phyloP scores from a whole-genome alignment of 2,888 invertebrate species.

The Calameuta pallipes region DNA sequence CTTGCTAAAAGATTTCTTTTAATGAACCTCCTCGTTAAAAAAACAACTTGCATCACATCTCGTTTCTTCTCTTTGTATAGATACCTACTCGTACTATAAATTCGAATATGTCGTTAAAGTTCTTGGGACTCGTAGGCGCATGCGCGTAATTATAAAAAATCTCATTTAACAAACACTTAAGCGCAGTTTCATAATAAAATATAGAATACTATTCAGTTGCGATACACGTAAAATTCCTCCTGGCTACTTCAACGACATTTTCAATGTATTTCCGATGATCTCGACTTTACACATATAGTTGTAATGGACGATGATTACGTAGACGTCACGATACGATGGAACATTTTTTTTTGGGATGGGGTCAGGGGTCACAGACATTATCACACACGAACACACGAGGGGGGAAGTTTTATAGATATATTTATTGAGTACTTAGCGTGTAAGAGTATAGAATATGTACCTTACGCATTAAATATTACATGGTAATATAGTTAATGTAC shows the following conservation, averaged over 20 bases:
- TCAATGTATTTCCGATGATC: not conserved
- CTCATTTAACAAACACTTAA: too few species aligned
- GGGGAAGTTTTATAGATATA: slow-evolving; percentile 65
- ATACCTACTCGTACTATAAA: not conserved
- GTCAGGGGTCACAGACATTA: slow-evolving; percentile 27
- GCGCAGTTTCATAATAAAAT: not conserved
- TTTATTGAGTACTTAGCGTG: slow-evolving; percentile 66
- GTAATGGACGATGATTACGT: not conserved
- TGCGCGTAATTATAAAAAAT: too few species aligned
- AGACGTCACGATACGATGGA: slow-evolving; percentile 52
- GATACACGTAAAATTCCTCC: not conserved
- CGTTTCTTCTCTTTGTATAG: slow-evolving; percentile 11
- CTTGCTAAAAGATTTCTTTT: slow-evolving; percentile 17
- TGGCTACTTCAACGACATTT: not conserved
- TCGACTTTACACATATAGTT: not conserved
- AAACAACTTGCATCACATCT: slow-evolving; percentile 20
- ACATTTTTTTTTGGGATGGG: slow-evolving; percentile 22
- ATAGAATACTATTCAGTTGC: not conserved
- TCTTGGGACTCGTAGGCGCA: not conserved
- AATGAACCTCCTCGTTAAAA: not conserved
- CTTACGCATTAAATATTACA: slow-evolving; percentile 59
- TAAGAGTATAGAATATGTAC: slow-evolving; percentile 65
- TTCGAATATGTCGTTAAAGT: not conserved
- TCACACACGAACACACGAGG: slow-evolving; percentile 44
- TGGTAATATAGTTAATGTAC: slow-evolving; percentile 55